These are phyloP conservation scores for Corbicula japonica DNA, from an alignment of 2,888 invertebrate genomes.

Conservation along the genomic window DNA sequence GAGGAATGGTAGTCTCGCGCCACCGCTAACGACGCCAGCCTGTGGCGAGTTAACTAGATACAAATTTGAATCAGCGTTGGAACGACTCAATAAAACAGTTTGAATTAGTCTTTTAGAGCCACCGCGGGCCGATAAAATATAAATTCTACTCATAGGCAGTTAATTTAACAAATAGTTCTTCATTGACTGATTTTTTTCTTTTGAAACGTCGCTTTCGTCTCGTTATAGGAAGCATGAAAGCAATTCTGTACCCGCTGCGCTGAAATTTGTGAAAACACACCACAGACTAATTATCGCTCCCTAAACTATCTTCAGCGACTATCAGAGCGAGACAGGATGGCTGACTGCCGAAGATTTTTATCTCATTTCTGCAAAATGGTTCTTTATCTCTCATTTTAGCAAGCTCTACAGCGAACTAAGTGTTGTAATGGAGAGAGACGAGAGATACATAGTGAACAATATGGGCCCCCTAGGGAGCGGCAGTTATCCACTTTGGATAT, in stretches of 20 bases:
- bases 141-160: conserved; percentile 30
- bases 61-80: conserved; percentile 53
- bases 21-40: conserved; percentile 48
- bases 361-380: conserved; percentile 66
- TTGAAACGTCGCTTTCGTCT: conserved; percentile 29
- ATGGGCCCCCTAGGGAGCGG: conserved; percentile 50
- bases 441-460: conserved; percentile 38
- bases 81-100: conserved; percentile 54
- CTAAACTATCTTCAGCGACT: conserved; percentile 48
- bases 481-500: conserved; percentile 55
- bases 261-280: conserved; percentile 66
- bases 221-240: conserved; percentile 20
- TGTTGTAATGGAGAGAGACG: conserved; percentile 39
- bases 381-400: conserved; percentile 60
- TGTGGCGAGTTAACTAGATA: conserved; percentile 48
- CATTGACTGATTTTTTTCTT: conserved; percentile 22
- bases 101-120: conserved; percentile 27
- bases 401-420: conserved; percentile 38
- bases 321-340: conserved; percentile 62
- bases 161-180: conserved; percentile 47
- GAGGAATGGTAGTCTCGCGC: conserved; percentile 37
- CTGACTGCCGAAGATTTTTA: conserved; percentile 67
- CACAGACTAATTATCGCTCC: conserved; percentile 60
- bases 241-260: conserved; percentile 57
- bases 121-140: conserved; percentile 30